Evolutionary conservation across 1,140 invertebrate genomes (phyloP).

Genomic region (Pomacea maculata): DNA sequence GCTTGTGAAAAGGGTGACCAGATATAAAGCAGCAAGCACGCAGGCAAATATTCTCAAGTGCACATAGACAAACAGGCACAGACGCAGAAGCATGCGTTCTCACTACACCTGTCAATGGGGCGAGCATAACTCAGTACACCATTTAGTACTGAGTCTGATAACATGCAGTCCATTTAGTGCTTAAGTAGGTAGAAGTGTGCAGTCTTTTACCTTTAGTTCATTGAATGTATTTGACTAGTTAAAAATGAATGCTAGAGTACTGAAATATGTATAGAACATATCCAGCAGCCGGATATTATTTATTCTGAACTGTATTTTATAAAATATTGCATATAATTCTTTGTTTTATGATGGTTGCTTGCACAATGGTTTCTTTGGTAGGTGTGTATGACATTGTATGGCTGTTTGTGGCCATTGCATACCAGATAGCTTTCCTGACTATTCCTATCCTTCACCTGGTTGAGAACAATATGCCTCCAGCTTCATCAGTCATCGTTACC

Average conservation of each 20-base stretch:
- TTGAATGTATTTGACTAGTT: too few relatives aligned
- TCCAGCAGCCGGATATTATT: neutral
- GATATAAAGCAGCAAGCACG: neutral
- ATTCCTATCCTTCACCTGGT: conserved; percentile 69
- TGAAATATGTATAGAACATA: neutral
- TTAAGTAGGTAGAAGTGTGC: too few relatives aligned
- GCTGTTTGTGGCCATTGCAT: conserved; percentile 58
- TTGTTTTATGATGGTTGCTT: neutral
- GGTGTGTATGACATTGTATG: conserved; percentile 60
- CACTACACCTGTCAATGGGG: too few relatives aligned
- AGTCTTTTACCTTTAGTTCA: too few relatives aligned
- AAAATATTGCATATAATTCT: neutral
- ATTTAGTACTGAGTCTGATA: too few relatives aligned
- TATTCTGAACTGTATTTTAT: neutral
- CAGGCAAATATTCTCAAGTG: too few relatives aligned
- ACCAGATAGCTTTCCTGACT: conserved; percentile 64
- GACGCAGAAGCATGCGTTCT: too few relatives aligned
- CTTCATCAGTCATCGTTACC: conserved; percentile 64
- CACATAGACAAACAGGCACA: too few relatives aligned
- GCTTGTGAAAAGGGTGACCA: too few relatives aligned
- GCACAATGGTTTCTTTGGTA: conserved; percentile 34
- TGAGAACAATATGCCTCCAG: conserved; percentile 71
- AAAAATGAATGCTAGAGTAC: too few relatives aligned
- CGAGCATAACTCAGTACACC: too few relatives aligned
- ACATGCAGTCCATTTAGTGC: too few relatives aligned